phyloP scores from a whole-genome alignment of 1,140 invertebrate genomes.

The Drosophila sproati region DNA sequence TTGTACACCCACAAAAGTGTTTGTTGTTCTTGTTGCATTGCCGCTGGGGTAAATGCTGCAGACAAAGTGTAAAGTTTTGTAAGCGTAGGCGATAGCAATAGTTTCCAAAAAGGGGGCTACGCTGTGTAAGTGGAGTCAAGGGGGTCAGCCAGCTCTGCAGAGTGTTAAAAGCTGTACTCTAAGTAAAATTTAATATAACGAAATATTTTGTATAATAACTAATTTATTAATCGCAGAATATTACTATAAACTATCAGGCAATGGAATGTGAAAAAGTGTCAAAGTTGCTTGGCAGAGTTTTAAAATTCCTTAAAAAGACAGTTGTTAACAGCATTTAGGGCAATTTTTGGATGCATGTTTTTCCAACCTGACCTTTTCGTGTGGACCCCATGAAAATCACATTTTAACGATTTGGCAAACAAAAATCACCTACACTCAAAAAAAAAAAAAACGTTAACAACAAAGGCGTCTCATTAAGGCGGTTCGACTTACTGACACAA shows the following conservation, averaged over 20 bases:
- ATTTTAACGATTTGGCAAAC: slow-evolving; percentile 30
- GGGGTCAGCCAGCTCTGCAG: background rate
- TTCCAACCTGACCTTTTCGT: slow-evolving; percentile 13
- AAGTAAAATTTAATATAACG: slow-evolving; percentile 15
- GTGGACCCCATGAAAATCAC: slow-evolving; percentile 6
- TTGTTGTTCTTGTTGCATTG: slow-evolving; percentile 15
- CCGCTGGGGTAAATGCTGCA: slow-evolving; percentile 5
- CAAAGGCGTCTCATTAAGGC: slow-evolving; percentile 32
- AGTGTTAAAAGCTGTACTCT: slow-evolving; percentile 7
- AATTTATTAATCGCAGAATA: slow-evolving; percentile 29
- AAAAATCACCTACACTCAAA: slow-evolving; percentile 16
- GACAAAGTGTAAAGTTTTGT: slow-evolving; percentile 34
- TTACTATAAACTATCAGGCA: background rate
- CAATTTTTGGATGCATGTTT: background rate
- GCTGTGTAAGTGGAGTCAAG: too few relatives aligned
- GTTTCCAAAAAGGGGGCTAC: background rate
- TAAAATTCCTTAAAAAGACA: slow-evolving; percentile 11
- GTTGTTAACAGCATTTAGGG: background rate
- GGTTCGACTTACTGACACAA: slow-evolving; percentile 1
- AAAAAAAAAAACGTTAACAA: background rate
- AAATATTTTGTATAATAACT: slow-evolving; percentile 18
- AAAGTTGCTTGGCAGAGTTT: background rate
- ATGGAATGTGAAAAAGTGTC: background rate
- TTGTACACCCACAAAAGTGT: slow-evolving; percentile 3
- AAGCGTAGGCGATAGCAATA: slow-evolving; percentile 28